These are phyloP conservation scores for Chrysina gloriosa DNA, from an alignment of 2,888 invertebrate genomes.

Conservation along the genomic window DNA sequence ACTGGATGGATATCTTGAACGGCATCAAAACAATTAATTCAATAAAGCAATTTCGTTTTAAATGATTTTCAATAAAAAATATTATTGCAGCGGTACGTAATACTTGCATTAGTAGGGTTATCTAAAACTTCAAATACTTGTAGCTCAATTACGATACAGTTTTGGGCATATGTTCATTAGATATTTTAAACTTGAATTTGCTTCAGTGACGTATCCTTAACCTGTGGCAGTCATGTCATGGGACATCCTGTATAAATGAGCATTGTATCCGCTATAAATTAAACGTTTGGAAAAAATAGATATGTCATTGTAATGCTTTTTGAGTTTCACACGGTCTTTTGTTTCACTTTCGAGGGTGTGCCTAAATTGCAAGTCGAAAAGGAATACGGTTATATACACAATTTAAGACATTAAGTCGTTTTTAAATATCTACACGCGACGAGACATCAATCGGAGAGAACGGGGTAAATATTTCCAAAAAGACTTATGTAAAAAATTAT, in stretches of 20 bases:
- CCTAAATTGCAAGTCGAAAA: background rate
- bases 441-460: background rate
- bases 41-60: too few relatives aligned
- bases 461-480: conserved; percentile 4
- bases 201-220: too few relatives aligned
- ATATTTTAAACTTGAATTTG: too few relatives aligned
- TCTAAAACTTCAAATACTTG: too few relatives aligned
- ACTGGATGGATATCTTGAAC: too few relatives aligned
- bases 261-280: conserved; percentile 6
- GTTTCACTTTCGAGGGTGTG: background rate
- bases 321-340: background rate
- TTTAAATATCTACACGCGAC: background rate
- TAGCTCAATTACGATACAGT: too few relatives aligned
- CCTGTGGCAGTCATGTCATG: too few relatives aligned
- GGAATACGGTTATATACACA: background rate
- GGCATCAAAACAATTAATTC: too few relatives aligned
- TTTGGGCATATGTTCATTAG: too few relatives aligned
- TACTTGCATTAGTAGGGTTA: too few relatives aligned
- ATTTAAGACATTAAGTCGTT: background rate
- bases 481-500: background rate
- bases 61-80: too few relatives aligned
- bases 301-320: conserved; percentile 28
- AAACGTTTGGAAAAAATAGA: conserved; percentile 3
- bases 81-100: too few relatives aligned
- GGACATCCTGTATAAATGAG: conserved; percentile 25